Conservation (phyloP, 2,113 vertebrate species). For the Campylomormyrus tamandua region DNA sequence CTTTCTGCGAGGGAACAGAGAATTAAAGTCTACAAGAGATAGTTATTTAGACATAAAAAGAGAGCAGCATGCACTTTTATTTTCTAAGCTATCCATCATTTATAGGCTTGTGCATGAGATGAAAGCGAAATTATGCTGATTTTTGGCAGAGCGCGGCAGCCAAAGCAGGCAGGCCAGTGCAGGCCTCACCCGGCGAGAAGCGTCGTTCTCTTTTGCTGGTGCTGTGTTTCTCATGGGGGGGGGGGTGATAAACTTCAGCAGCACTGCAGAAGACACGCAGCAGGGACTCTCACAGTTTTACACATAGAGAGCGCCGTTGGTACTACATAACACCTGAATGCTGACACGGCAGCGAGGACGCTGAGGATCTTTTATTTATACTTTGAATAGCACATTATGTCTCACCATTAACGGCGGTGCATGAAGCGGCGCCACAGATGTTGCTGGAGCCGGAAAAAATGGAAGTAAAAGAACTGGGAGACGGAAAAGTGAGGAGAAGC, state of each 20-base stretch:
- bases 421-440: neutral
- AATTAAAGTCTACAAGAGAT: neutral
- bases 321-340: neutral
- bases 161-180: neutral
- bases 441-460: neutral
- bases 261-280: neutral
- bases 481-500: neutral
- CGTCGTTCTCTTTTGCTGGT: neutral
- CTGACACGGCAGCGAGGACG: neutral
- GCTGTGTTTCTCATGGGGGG: neutral
- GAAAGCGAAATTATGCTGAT: neutral
- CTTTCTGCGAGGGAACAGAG: neutral
- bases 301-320: neutral
- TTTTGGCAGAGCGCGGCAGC: neutral
- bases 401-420: constrained; percentile 1
- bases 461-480: neutral
- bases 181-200: neutral
- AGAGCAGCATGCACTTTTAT: neutral
- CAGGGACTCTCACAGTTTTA: neutral
- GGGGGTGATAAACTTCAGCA: neutral
- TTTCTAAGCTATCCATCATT: neutral
- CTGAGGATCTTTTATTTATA: constrained; percentile 10
- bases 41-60: constrained; percentile 3
- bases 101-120: neutral
- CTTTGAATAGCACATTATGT: constrained; percentile 4